phyloP scores from a whole-genome alignment of 2,888 invertebrate genomes.

The Melanostoma scalare region DNA sequence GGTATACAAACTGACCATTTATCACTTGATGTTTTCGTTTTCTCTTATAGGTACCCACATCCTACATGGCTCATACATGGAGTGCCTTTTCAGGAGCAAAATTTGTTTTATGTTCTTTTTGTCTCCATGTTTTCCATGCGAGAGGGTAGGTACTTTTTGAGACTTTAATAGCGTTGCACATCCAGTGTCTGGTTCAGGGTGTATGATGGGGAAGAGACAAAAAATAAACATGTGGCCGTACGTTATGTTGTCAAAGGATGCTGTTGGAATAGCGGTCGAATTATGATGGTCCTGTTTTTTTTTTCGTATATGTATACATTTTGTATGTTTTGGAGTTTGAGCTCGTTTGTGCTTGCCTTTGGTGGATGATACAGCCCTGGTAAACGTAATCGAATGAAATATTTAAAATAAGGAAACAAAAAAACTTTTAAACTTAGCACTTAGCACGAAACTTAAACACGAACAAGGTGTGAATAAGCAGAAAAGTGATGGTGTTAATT shows the following conservation, averaged over 20 bases:
- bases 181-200: background rate
- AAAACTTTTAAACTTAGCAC: background rate
- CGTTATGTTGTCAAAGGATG: conserved; percentile 49
- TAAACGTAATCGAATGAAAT: background rate
- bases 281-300: conserved; percentile 28
- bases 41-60: conserved; percentile 34
- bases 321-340: too few species aligned
- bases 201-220: conserved; percentile 9
- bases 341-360: too few species aligned
- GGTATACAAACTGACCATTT: conserved; percentile 61
- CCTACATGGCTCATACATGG: conserved; percentile 37
- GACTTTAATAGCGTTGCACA: background rate
- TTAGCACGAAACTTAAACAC: background rate
- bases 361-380: too few species aligned
- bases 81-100: conserved; percentile 2
- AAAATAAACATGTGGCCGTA: conserved; percentile 56
- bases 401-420: background rate
- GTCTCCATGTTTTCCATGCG: conserved; percentile 13
- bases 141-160: background rate
- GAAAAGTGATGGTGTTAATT: background rate
- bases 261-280: conserved; percentile 28
- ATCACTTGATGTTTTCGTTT: conserved; percentile 70
- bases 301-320: too few species aligned
- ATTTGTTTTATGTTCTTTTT: conserved; percentile 42
- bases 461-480: background rate